Percentiles rank a stretch among this genome's conserved stretches.
Evolutionary conservation across 1,140 invertebrate genomes (phyloP).

Genomic region (Manduca sexta): DNA sequence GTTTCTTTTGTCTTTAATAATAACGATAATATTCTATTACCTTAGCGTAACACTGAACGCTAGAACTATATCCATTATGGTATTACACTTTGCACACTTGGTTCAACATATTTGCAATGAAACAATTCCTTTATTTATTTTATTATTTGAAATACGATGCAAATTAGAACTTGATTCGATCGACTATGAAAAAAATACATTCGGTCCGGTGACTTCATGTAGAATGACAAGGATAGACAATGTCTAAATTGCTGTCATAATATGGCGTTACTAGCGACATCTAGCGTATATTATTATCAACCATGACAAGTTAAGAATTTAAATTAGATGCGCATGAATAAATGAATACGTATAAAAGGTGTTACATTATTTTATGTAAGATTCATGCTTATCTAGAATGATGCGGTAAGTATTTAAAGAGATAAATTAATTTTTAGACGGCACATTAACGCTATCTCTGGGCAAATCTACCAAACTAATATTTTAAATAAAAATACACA

Average conservation of each 20-base stretch:
- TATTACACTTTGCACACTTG: not conserved
- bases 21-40: conserved; percentile 45
- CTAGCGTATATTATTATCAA: not conserved
- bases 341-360: not conserved
- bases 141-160: not conserved
- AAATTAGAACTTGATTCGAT: not conserved
- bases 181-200: not conserved
- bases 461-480: too few relatives aligned
- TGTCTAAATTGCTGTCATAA: conserved; percentile 1
- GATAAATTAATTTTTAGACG: too few relatives aligned
- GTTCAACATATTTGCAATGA: not conserved
- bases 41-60: conserved; percentile 37
- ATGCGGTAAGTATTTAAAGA: too few relatives aligned
- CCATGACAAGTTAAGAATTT: too few relatives aligned
- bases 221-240: not conserved
- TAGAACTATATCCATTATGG: conserved; percentile 18
- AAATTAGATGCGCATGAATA: not conserved
- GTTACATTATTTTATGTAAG: not conserved
- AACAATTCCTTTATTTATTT: not conserved
- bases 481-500: too few relatives aligned
- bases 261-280: not conserved
- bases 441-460: too few relatives aligned
- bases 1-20: conserved; percentile 55
- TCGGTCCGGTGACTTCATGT: not conserved
- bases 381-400: not conserved